Evolutionary conservation across 2,113 vertebrate species (phyloP).

Genomic region (Charina bottae): DNA sequence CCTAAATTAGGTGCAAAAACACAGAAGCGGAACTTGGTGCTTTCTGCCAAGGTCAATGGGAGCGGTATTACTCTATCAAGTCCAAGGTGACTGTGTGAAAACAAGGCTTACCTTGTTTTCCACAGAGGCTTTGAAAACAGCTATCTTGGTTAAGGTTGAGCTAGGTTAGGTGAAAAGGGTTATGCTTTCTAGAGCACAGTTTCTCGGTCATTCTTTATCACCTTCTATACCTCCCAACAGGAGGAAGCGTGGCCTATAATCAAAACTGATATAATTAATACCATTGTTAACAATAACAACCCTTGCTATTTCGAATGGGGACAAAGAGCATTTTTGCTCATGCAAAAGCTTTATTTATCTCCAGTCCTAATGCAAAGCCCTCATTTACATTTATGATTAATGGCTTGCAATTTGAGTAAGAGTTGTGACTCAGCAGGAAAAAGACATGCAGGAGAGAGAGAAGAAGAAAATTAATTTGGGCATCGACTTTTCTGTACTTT

Average conservation of each 20-base stretch:
- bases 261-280: neutral
- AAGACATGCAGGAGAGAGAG: neutral
- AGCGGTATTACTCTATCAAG: conserved; percentile 13
- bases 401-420: neutral
- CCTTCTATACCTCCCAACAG: neutral
- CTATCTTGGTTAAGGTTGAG: neutral
- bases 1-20: conserved; percentile 1
- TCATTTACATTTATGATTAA: neutral
- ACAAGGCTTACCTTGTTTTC: neutral
- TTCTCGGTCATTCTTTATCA: neutral
- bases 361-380: neutral
- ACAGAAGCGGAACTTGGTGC: neutral
- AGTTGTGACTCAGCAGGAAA: neutral
- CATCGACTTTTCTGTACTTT: neutral
- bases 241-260: neutral
- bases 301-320: neutral
- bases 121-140: neutral
- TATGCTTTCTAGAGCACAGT: neutral
- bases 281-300: neutral
- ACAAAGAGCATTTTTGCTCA: neutral
- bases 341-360: neutral
- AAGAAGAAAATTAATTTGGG: neutral
- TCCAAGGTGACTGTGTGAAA: neutral
- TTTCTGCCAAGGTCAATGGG: neutral
- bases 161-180: neutral